These are phyloP conservation scores for Odocoileus virginianus DNA, from an alignment of 2,113 vertebrate species.

Conservation along the genomic window DNA sequence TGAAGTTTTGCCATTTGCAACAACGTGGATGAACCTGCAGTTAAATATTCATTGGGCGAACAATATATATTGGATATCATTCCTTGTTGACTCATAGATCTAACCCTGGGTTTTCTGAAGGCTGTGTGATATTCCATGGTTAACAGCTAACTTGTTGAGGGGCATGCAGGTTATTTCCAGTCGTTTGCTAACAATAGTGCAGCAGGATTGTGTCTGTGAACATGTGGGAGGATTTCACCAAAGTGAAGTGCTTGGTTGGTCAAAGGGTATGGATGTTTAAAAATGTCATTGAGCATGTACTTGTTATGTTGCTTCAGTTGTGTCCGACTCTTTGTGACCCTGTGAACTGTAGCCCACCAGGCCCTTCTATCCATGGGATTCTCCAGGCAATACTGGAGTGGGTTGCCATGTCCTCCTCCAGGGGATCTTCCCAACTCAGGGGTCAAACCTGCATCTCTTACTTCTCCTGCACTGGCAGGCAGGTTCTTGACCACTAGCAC, in stretches of 20 bases:
- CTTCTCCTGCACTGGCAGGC: fast-evolving
- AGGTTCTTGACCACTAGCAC: neutral
- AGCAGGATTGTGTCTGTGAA: neutral
- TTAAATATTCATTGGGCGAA: neutral
- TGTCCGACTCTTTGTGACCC: neutral
- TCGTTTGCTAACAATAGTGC: neutral
- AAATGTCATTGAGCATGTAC: neutral
- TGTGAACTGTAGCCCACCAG: neutral
- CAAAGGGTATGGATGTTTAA: neutral
- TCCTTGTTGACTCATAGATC: too few relatives aligned
- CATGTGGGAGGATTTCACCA: neutral
- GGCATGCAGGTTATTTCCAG: neutral
- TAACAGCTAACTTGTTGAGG: neutral
- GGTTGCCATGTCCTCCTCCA: neutral
- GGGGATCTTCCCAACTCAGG: neutral
- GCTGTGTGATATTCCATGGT: too few relatives aligned
- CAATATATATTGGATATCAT: fast-evolving
- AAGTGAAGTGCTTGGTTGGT: neutral
- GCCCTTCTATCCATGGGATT: neutral
- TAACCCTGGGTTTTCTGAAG: neutral
- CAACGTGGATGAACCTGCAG: neutral
- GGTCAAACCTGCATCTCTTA: neutral
- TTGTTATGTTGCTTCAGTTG: neutral
- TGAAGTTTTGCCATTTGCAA: neutral
- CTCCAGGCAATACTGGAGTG: neutral